Evolutionary conservation across 2,113 vertebrate genomes (phyloP).

Genomic region (Rhinichthys klamathensis): DNA sequence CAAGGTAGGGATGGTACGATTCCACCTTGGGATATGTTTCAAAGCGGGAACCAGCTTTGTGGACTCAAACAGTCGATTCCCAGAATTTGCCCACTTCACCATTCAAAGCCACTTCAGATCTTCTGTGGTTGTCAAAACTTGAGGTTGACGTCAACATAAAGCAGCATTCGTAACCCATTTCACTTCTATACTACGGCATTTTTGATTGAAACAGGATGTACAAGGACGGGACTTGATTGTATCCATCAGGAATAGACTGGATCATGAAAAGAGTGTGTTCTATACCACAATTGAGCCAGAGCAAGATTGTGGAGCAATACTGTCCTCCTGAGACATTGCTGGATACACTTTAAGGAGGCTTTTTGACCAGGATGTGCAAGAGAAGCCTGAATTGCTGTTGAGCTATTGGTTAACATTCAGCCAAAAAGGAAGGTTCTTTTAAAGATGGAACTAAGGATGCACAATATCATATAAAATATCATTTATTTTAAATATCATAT

Average conservation of each 20-base stretch:
- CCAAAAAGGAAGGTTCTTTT: too few relatives aligned
- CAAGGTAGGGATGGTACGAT: slow-evolving; percentile 20
- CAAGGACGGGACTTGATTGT: neutral
- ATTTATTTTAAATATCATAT: too few relatives aligned
- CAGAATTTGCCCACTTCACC: slow-evolving; percentile 27
- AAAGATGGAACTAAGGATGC: too few relatives aligned
- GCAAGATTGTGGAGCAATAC: neutral
- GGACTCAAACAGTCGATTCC: slow-evolving; percentile 28
- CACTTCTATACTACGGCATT: neutral
- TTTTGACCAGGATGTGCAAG: neutral
- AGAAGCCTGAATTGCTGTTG: neutral
- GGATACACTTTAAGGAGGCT: neutral
- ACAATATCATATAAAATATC: too few relatives aligned
- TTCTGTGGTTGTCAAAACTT: neutral
- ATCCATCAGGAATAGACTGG: neutral
- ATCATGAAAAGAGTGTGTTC: too few relatives aligned
- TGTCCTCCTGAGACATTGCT: neutral
- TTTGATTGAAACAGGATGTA: neutral
- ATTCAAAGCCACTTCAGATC: slow-evolving; percentile 22
- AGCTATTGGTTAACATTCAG: neutral
- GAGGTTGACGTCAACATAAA: slow-evolving; percentile 19
- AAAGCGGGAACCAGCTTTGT: slow-evolving; percentile 28
- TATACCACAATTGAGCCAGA: neutral
- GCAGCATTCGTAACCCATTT: neutral
- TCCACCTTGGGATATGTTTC: slow-evolving; percentile 16